phyloP scores from a whole-genome alignment of 1,140 invertebrate genomes.

The Hypothenemus hampei region DNA sequence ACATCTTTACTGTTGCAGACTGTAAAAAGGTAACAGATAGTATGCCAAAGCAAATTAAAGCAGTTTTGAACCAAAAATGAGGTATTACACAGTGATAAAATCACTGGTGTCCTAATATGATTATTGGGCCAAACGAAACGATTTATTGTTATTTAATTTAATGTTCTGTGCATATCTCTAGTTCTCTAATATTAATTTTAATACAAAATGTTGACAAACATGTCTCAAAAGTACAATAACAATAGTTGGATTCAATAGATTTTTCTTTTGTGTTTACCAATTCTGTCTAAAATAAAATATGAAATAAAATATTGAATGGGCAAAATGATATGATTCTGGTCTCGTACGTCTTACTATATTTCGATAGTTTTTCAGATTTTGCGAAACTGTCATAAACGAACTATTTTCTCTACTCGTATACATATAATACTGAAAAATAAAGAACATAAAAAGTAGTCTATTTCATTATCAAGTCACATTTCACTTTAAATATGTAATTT shows the following conservation, averaged over 20 bases:
- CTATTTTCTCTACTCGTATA: no score
- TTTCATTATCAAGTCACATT: no score
- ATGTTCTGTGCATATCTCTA: background rate
- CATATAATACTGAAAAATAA: no score
- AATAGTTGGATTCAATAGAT: no score
- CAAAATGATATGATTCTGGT: no score
- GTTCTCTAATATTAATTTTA: no score
- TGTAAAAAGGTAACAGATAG: background rate
- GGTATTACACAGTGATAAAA: background rate
- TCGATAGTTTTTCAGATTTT: no score
- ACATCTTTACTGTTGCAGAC: background rate
- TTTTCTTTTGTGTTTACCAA: background rate
- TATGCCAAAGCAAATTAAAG: background rate
- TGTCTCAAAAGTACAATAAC: background rate
- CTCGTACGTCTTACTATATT: no score
- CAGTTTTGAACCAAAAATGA: no score
- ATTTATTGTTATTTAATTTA: constrained; percentile 1
- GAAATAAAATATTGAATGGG: background rate
- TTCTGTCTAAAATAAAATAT: background rate
- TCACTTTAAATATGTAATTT: no score
- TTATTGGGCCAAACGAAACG: constrained; percentile 1
- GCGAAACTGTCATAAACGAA: no score
- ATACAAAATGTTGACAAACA: background rate
- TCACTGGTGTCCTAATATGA: background rate
- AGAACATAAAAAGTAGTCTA: no score